A percentile compares a stretch with the other conserved stretches of the same genome.
phyloP scores from a whole-genome alignment of 2,797 vertebrate genomes.

The Macropodus opercularis region DNA sequence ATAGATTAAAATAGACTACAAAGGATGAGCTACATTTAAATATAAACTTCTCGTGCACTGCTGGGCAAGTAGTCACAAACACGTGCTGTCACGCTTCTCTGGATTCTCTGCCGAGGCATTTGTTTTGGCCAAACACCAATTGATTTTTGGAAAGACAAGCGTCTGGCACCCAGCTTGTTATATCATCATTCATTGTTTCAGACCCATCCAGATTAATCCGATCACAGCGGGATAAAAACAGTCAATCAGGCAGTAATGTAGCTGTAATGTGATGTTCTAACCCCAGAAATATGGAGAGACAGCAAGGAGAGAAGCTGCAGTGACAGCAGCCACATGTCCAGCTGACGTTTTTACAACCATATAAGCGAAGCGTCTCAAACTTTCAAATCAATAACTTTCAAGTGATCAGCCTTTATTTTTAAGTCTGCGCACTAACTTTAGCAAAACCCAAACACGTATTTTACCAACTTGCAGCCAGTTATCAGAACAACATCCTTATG shows the following conservation, averaged over 20 bases:
- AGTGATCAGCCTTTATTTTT: no score
- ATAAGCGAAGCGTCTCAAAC: constrained; percentile 14
- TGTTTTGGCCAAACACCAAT: constrained; percentile 61
- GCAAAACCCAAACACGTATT: no score
- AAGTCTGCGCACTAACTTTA: no score
- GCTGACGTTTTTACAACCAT: constrained; percentile 27
- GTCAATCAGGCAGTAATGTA: constrained; percentile 61
- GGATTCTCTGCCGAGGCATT: constrained; percentile 49
- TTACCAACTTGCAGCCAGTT: not conserved
- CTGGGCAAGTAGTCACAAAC: constrained; percentile 19
- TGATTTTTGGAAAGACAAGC: constrained; percentile 61
- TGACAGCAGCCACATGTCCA: constrained; percentile 46
- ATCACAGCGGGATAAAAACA: constrained; percentile 58
- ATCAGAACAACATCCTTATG: not conserved
- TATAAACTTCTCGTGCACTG: constrained; percentile 11
- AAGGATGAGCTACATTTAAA: no score
- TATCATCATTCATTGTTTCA: constrained; percentile 70
- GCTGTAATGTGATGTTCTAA: constrained; percentile 48
- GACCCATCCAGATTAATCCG: constrained; percentile 61
- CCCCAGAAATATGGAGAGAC: constrained; percentile 26
- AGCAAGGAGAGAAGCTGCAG: not conserved
- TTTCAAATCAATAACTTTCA: constrained; percentile 8
- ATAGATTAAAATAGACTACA: no score
- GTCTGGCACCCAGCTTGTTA: constrained; percentile 58
- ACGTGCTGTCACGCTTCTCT: constrained; percentile 39